phyloP scores from a whole-genome alignment of 1,140 invertebrate species.

The Magallana angulata region DNA sequence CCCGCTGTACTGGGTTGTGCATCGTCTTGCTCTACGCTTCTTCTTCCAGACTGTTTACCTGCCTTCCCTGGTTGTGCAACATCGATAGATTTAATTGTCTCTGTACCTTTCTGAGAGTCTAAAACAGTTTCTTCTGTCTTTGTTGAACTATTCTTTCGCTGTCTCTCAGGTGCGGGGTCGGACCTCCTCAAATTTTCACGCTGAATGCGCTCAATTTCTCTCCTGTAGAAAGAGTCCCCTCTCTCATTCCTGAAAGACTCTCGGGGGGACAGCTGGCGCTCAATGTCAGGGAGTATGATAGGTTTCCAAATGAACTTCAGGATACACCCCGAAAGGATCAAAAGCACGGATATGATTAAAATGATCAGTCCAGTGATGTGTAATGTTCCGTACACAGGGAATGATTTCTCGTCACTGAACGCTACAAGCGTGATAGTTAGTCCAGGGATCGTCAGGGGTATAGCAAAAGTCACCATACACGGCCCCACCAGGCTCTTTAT shows the following conservation, averaged over 20 bases:
- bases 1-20: not conserved
- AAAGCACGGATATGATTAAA: slow-evolving; percentile 48
- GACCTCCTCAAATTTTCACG: not conserved
- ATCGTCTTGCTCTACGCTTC: too few relatives aligned
- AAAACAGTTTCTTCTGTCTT: not conserved
- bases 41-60: not conserved
- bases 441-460: slow-evolving; percentile 64
- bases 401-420: slow-evolving; percentile 59
- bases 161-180: not conserved
- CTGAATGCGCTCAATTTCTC: slow-evolving; percentile 11
- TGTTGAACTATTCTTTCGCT: not conserved
- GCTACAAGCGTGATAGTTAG: slow-evolving; percentile 64
- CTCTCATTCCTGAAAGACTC: slow-evolving; percentile 41
- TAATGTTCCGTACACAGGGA: slow-evolving; percentile 61
- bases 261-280: slow-evolving; percentile 50
- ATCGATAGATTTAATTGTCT: not conserved
- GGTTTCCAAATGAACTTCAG: slow-evolving; percentile 54
- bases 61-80: not conserved
- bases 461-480: slow-evolving; percentile 64
- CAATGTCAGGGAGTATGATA: slow-evolving; percentile 47
- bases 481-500: slow-evolving; percentile 59
- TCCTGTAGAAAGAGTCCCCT: slow-evolving; percentile 32
- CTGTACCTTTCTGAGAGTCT: not conserved
- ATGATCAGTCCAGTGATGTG: slow-evolving; percentile 64
- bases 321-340: slow-evolving; percentile 57